These are phyloP conservation scores for Oxyura jamaicensis DNA, from an alignment of 2,113 vertebrate species.

Conservation along the genomic window DNA sequence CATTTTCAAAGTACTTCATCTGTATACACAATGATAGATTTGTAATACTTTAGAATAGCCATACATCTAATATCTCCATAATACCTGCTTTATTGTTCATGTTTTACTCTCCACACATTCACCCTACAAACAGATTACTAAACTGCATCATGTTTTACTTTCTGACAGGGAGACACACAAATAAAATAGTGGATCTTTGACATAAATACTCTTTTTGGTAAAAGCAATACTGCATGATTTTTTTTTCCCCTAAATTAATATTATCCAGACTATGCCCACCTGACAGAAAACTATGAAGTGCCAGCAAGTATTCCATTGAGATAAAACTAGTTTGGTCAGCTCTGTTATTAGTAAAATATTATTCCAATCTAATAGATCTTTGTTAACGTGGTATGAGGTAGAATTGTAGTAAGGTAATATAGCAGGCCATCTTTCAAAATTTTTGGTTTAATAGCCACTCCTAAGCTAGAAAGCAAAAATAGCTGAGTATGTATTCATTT, in stretches of 20 bases:
- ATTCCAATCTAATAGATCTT: background rate
- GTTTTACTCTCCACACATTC: background rate
- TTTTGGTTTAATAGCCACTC: conserved; percentile 4
- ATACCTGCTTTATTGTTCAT: background rate
- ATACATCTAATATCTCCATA: background rate
- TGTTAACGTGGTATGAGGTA: background rate
- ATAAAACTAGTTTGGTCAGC: background rate
- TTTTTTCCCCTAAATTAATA: background rate
- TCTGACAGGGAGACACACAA: background rate
- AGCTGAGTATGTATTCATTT: conserved; percentile 8
- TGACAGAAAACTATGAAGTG: background rate
- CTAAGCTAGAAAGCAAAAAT: background rate
- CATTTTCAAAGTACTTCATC: background rate
- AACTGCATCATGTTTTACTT: background rate
- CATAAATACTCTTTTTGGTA: background rate
- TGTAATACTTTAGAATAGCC: background rate
- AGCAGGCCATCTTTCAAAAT: background rate
- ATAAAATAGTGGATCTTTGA: background rate
- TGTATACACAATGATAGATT: background rate
- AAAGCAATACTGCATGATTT: background rate
- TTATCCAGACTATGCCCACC: background rate
- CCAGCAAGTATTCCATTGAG: background rate
- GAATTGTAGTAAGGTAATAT: background rate
- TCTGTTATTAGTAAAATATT: background rate
- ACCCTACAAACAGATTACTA: background rate